phyloP scores from a whole-genome alignment of 2,797 vertebrate genomes.

The Cichlasoma orientale region DNA sequence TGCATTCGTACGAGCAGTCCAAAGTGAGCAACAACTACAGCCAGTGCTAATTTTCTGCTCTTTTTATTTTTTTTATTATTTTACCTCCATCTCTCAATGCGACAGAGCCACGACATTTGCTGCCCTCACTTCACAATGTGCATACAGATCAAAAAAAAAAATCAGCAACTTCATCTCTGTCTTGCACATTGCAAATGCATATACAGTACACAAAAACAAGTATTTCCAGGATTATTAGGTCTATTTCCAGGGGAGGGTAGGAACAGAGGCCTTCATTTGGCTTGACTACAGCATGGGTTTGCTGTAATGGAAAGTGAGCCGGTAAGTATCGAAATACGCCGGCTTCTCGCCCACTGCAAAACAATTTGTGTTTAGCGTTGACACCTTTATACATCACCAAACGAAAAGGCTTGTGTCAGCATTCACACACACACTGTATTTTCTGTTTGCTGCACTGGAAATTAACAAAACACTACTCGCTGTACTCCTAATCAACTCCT shows the following conservation, averaged over 20 bases:
- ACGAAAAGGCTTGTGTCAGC: constrained; percentile 63
- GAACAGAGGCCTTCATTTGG: constrained; percentile 69
- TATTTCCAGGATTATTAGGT: constrained; percentile 85
- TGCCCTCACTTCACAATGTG: constrained; percentile 57
- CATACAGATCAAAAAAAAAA: constrained; percentile 38
- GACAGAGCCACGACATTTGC: constrained; percentile 27
- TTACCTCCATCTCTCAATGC: constrained; percentile 37
- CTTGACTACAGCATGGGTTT: constrained; percentile 47
- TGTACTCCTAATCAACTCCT: constrained; percentile 39
- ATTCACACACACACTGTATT: constrained; percentile 32
- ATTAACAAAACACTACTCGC: constrained; percentile 50
- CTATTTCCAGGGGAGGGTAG: constrained; percentile 64
- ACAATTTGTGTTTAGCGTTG: constrained; percentile 52
- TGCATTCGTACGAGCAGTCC: constrained; percentile 47
- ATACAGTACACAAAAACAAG: constrained; percentile 86
- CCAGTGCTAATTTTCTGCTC: constrained; percentile 42
- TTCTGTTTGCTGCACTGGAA: constrained; percentile 49
- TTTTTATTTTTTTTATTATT: constrained; percentile 14
- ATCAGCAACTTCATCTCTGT: constrained; percentile 64
- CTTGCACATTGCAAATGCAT: constrained; percentile 70
- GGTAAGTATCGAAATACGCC: constrained; percentile 18
- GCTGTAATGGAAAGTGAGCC: constrained; percentile 42
- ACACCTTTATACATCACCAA: constrained; percentile 48
- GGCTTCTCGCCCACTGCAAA: constrained; percentile 11
- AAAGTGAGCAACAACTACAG: constrained; percentile 36